A percentile compares a stretch with the other conserved stretches of the same genome.
phyloP scores from a whole-genome alignment of 2,888 invertebrate species.

The Druceiella hillmani region DNA sequence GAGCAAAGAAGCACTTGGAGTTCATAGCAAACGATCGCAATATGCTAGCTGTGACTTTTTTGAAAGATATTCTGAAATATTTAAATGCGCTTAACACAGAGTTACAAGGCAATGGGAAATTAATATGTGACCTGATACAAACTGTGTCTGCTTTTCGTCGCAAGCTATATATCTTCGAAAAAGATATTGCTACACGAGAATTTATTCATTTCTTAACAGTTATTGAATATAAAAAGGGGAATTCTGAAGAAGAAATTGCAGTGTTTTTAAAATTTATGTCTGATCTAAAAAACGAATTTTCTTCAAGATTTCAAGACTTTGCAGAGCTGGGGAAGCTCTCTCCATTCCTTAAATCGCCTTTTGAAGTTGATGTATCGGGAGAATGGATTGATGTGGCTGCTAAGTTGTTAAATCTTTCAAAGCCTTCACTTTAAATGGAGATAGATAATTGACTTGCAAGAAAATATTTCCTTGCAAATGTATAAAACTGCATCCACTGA shows the following conservation, averaged over 20 bases:
- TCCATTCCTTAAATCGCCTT: too few relatives aligned
- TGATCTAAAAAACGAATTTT: conserved; percentile 20
- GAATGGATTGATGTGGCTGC: conserved; percentile 27
- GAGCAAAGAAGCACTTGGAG: too few relatives aligned
- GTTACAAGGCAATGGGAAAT: too few relatives aligned
- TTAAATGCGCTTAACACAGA: too few relatives aligned
- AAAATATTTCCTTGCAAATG: conserved; percentile 22
- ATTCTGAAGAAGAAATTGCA: conserved; percentile 27
- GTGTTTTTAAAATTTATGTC: conserved; percentile 22
- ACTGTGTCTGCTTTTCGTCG: too few relatives aligned
- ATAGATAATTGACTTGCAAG: conserved; percentile 13
- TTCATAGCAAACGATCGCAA: too few relatives aligned
- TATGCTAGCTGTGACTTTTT: too few relatives aligned
- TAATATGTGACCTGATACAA: too few relatives aligned
- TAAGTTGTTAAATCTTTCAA: conserved; percentile 26
- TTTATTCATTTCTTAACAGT: conserved; percentile 25
- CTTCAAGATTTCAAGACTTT: conserved; percentile 22
- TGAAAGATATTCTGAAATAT: too few relatives aligned
- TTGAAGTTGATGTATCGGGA: conserved; percentile 27
- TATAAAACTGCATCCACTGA: conserved; percentile 21
- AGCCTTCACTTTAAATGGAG: conserved; percentile 24
- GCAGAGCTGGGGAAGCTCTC: conserved; percentile 24
- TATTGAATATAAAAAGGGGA: conserved; percentile 25
- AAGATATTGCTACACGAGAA: conserved; percentile 22
- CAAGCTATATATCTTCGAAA: conserved; percentile 23